These are phyloP conservation scores for Cricetomys ansorgei DNA, from an alignment of 2,113 vertebrate genomes.

Conservation along the genomic window DNA sequence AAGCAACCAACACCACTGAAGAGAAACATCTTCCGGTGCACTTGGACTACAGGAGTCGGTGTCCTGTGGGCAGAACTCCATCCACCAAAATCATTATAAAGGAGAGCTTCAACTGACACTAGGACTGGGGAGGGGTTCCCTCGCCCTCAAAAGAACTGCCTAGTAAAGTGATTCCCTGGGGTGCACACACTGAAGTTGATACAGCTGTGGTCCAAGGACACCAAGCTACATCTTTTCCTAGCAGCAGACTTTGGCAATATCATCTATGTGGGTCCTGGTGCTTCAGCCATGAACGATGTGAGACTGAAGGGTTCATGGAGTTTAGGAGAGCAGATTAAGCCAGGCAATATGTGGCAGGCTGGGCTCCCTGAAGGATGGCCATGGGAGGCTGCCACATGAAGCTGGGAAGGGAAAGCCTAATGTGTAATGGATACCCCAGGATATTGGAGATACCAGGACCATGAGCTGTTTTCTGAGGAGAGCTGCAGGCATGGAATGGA, in stretches of 20 bases:
- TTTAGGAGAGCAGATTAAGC: background rate
- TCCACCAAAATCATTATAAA: background rate
- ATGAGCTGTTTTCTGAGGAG: too few relatives aligned
- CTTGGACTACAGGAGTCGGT: background rate
- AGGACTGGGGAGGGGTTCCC: background rate
- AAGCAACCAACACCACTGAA: background rate
- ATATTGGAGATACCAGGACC: background rate
- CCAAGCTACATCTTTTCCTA: background rate
- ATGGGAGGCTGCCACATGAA: background rate
- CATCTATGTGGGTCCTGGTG: background rate
- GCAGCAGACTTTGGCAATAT: background rate
- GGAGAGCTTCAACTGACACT: background rate
- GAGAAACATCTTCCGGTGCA: background rate
- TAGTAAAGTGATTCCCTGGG: background rate
- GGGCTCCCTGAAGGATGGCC: background rate
- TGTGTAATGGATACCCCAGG: background rate
- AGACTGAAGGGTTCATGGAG: background rate
- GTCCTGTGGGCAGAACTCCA: background rate
- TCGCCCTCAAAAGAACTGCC: background rate
- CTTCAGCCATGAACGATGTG: background rate
- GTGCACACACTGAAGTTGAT: too few relatives aligned
- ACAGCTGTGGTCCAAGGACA: background rate
- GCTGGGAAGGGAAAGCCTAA: background rate
- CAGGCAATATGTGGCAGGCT: background rate
- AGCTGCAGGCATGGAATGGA: too few relatives aligned